Evolutionary conservation across 2,888 invertebrate species (phyloP), one percentile per base, ranked within the genome.

Genomic region (Lasioglossum figueresi): DNA sequence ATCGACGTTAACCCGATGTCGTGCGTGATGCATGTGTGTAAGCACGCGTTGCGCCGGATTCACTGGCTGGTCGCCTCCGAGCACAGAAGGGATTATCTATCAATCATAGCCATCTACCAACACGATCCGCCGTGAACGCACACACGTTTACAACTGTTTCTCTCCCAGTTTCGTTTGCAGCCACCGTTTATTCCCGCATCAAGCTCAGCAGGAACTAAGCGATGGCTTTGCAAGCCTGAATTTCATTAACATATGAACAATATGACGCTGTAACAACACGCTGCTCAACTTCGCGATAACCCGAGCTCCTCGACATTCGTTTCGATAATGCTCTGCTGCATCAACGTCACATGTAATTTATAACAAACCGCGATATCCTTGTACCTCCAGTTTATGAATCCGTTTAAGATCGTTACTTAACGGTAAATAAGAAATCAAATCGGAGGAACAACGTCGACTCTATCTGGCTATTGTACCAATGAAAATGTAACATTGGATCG

Each of bases 1-100:
- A 93, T 92, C 89, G 92, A 92, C 93, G 88, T 92, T 92, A 92
- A 88, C 88, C 92, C 91, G 90, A 91, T 92, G 92, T 92, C 90
- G 88, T 88, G 84, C 79, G 85, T 91, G 91, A 91, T 91, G 85
- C 88, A 91, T 91, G 89, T 83, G 83, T 83, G 85, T 79, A 73
- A 86, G 79, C 84, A 86, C 77, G 74, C 83, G 80, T 80, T 79
- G 85, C 82, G 68, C 74, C 66, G 70, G 59, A 83, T 75, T 76
- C 81, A 56, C 82, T 72, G 34, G 80, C 80, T 76, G 59, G 48
- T 63, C 74, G 45, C 78, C 52, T 79, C 77, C 74, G 59, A 79
- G 71, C 83, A 81, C 77, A 48, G 81, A 85, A 77, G 76, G 85
- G 87, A 90, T 90, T 87, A 90, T 89, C 89, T 88, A 91, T 91